These are phyloP conservation scores for Blomia tropicalis DNA, from an alignment of 2,888 invertebrate genomes.

Conservation along the genomic window DNA sequence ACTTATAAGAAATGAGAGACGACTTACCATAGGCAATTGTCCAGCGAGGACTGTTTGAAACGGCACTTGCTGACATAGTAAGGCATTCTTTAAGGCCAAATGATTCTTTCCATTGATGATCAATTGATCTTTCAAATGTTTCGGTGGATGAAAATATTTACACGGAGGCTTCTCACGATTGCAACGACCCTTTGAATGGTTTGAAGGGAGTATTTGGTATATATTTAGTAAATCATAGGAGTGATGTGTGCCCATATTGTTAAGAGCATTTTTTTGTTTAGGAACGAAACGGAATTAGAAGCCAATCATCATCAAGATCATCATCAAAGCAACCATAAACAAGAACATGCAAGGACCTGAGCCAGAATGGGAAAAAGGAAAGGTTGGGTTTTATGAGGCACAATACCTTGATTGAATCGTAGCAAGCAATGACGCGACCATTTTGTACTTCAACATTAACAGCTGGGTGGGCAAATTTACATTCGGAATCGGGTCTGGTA, in stretches of 20 bases:
- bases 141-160: slow-evolving; percentile 99
- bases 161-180: slow-evolving; percentile 99
- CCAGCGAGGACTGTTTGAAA: slow-evolving; percentile 78
- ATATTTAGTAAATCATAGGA: not conserved
- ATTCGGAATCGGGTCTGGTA: slow-evolving; percentile 83
- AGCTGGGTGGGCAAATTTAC: slow-evolving; percentile 99
- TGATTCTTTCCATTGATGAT: slow-evolving; percentile 99
- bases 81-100: slow-evolving; percentile 92
- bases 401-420: slow-evolving; percentile 98
- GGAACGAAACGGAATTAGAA: not conserved
- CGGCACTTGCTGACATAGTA: slow-evolving; percentile 93
- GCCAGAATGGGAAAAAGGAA: not conserved
- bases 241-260: slow-evolving; percentile 13
- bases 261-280: slow-evolving; percentile 17
- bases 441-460: slow-evolving; percentile 99
- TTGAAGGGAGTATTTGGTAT: slow-evolving; percentile 17
- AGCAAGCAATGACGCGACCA: slow-evolving; percentile 98
- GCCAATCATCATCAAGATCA: too few species aligned
- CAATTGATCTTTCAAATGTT: slow-evolving; percentile 98
- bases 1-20: too few species aligned
- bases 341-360: not conserved
- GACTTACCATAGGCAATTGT: slow-evolving; percentile 78
- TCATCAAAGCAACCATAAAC: too few species aligned
- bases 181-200: slow-evolving; percentile 75
- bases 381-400: too few species aligned